phyloP scores from a whole-genome alignment of 2,113 vertebrate species.

The Zosterops japonicus region DNA sequence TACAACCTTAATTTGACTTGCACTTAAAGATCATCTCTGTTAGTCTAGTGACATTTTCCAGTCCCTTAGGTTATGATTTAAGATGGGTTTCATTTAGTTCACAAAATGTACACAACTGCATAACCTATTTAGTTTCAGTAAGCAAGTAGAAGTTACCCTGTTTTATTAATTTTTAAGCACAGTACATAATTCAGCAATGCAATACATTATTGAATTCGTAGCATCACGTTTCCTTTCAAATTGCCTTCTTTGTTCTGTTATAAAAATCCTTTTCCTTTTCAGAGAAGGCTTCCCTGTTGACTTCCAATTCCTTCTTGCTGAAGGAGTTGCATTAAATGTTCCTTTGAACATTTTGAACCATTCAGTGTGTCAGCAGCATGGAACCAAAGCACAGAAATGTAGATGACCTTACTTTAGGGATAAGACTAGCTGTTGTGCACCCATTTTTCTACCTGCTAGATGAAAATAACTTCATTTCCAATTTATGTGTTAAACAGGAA shows the following conservation, averaged over 20 bases:
- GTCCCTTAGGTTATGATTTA: neutral
- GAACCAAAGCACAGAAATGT: neutral
- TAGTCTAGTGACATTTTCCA: neutral
- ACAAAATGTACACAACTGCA: slow-evolving; percentile 32
- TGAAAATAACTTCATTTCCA: neutral
- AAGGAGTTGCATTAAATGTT: neutral
- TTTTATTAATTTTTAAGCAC: slow-evolving; percentile 49
- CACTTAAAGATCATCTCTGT: neutral
- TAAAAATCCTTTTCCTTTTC: neutral
- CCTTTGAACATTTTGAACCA: neutral
- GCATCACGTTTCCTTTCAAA: neutral
- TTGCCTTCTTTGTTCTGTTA: neutral
- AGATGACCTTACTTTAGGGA: neutral
- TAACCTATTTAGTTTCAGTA: slow-evolving; percentile 28
- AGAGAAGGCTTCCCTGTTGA: neutral
- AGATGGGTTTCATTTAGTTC: slow-evolving; percentile 43
- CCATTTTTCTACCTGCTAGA: neutral
- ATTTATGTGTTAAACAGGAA: neutral
- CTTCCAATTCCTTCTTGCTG: neutral
- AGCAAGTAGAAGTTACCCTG: slow-evolving; percentile 21
- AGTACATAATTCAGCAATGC: neutral
- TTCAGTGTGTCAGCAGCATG: neutral
- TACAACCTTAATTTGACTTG: neutral
- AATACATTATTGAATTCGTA: neutral
- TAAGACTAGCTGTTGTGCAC: neutral